Conservation (phyloP, 1,140 invertebrate genomes). For the Thaumatotibia leucotreta region DNA sequence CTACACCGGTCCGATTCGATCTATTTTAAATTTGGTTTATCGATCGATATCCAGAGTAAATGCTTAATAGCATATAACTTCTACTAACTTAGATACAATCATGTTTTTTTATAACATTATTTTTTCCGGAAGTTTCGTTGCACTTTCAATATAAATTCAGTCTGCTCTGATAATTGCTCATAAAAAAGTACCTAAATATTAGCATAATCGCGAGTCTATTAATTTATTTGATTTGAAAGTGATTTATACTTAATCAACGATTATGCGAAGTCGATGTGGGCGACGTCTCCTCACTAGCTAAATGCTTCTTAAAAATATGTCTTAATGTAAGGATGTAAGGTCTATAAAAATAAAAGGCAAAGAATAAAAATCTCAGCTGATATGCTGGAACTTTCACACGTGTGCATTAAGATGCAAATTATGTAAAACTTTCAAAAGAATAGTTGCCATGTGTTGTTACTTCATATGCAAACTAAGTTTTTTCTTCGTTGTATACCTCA, state of each 20-base stretch:
- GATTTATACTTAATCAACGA: conserved; percentile 10
- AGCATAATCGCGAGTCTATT: conserved; percentile 3
- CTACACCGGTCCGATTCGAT: too few species aligned
- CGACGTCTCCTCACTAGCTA: not conserved
- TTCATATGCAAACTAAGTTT: not conserved
- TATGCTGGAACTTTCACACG: not conserved
- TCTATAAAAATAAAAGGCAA: not conserved
- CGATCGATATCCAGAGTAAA: too few species aligned
- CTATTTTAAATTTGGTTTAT: too few species aligned
- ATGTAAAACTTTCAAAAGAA: conserved; percentile 14
- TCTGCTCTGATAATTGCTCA: not conserved
- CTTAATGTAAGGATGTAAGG: not conserved
- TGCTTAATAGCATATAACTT: too few species aligned
- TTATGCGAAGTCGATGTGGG: not conserved
- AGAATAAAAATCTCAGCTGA: not conserved
- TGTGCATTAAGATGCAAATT: conserved; percentile 7
- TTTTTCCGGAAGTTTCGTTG: too few species aligned
- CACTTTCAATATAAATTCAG: too few species aligned
- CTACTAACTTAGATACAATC: too few species aligned
- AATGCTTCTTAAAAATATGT: not conserved
- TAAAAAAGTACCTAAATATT: too few species aligned
- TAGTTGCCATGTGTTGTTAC: conserved; percentile 1
- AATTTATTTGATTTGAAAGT: conserved; percentile 4
- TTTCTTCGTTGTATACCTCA: not conserved
- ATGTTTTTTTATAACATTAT: too few species aligned